A percentile compares a stretch with the other conserved stretches of the same genome.
Conservation (phyloP, 2,888 invertebrate genomes). For the Chrysotoxum bicinctum region DNA sequence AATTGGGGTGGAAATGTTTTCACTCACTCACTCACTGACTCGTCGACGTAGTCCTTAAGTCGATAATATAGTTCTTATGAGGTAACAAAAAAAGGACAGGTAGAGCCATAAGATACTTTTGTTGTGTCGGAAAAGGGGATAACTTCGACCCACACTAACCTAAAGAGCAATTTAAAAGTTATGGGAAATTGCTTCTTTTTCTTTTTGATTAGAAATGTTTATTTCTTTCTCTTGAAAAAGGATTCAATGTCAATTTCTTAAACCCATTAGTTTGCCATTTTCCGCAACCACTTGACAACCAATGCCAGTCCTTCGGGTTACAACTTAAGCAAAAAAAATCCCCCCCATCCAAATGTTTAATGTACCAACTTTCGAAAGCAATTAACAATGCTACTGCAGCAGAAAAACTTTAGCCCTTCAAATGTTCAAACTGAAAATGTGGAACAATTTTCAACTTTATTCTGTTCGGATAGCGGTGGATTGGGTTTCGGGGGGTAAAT, state of each 20-base stretch:
- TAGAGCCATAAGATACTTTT: background rate
- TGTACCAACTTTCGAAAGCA: slow-evolving; percentile 52
- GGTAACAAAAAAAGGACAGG: slow-evolving; percentile 7
- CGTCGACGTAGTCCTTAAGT: slow-evolving; percentile 7
- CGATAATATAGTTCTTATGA: slow-evolving; percentile 39
- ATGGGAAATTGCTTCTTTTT: background rate
- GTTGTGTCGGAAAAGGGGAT: background rate
- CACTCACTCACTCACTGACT: background rate
- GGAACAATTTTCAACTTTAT: slow-evolving; percentile 50
- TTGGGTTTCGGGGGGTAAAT: slow-evolving; percentile 1
- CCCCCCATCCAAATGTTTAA: slow-evolving; percentile 39
- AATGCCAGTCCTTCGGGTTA: background rate
- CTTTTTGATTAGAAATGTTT: background rate
- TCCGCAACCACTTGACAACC: slow-evolving; percentile 29
- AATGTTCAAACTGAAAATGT: slow-evolving; percentile 37
- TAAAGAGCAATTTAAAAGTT: slow-evolving; percentile 14
- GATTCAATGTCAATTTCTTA: slow-evolving; percentile 28
- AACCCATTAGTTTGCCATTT: slow-evolving; percentile 13
- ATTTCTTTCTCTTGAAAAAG: background rate
- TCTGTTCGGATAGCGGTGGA: background rate
- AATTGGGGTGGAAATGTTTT: slow-evolving; percentile 22
- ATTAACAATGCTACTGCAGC: slow-evolving; percentile 65
- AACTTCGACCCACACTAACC: background rate
- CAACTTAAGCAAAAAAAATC: background rate
- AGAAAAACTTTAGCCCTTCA: slow-evolving; percentile 53